A percentile compares a stretch with the other conserved stretches of the same genome.
phyloP scores from a whole-genome alignment of 2,888 invertebrate species.

The Marasmarcha lunaedactyla region DNA sequence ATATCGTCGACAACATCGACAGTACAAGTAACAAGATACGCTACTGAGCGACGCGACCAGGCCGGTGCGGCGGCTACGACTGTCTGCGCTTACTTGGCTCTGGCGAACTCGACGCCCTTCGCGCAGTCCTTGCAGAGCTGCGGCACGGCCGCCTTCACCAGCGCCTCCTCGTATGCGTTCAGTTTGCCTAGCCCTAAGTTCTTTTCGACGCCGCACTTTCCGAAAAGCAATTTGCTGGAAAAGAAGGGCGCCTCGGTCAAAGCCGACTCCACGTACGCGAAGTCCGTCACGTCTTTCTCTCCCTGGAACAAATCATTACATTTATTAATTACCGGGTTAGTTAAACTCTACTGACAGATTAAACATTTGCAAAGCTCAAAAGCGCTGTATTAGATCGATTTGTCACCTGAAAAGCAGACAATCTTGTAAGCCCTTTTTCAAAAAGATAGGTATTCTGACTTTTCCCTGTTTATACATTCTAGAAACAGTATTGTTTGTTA shows the following conservation, averaged over 20 bases:
- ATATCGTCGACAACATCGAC: too few relatives aligned
- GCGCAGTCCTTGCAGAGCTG: constrained; percentile 95
- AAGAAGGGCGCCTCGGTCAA: constrained; percentile 93
- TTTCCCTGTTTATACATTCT: too few relatives aligned
- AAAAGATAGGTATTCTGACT: too few relatives aligned
- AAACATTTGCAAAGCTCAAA: too few relatives aligned
- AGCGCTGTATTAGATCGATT: too few relatives aligned
- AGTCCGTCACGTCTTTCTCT: constrained; percentile 89
- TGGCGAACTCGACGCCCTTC: constrained; percentile 92
- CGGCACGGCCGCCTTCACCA: constrained; percentile 89
- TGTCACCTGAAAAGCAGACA: too few relatives aligned
- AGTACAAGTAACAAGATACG: too few relatives aligned
- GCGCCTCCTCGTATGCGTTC: constrained; percentile 81
- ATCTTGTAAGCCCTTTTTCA: too few relatives aligned
- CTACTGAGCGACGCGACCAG: not conserved
- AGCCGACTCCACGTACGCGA: constrained; percentile 90
- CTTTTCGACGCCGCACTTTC: constrained; percentile 91
- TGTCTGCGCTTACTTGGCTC: constrained; percentile 48
- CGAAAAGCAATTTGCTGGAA: constrained; percentile 90
- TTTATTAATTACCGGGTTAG: too few relatives aligned
- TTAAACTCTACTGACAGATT: too few relatives aligned
- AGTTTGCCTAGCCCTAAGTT: constrained; percentile 93
- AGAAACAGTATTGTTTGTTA: too few relatives aligned
- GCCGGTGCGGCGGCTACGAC: not conserved
- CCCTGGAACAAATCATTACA: constrained; percentile 71